These are phyloP conservation scores for Gortyna flavago DNA, from an alignment of 2,888 invertebrate species.

Conservation along the genomic window DNA sequence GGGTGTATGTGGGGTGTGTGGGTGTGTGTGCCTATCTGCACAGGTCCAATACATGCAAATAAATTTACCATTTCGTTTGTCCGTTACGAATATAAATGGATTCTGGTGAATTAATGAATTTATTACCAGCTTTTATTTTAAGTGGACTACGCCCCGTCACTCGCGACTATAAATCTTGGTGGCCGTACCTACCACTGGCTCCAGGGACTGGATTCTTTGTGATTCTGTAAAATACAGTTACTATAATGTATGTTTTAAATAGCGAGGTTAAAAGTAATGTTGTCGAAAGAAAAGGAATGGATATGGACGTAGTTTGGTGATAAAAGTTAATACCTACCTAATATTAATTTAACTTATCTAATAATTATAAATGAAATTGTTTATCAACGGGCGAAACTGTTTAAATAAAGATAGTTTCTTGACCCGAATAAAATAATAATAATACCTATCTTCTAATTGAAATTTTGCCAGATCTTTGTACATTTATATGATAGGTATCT, in stretches of 20 bases:
- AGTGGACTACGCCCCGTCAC: slow-evolving; percentile 70
- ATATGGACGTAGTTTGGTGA: background rate
- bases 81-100: slow-evolving; percentile 73
- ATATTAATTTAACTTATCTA: background rate
- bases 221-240: slow-evolving; percentile 9
- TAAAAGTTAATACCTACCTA: background rate
- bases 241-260: background rate
- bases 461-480: background rate
- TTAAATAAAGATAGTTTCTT: background rate
- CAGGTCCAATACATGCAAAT: slow-evolving; percentile 68
- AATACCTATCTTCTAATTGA: background rate
- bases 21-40: slow-evolving; percentile 1
- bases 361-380: background rate
- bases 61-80: slow-evolving; percentile 67
- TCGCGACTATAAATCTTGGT: slow-evolving; percentile 70
- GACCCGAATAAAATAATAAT: background rate
- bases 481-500: background rate
- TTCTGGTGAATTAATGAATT: slow-evolving; percentile 77
- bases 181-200: slow-evolving; percentile 43
- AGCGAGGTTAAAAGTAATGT: background rate
- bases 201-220: slow-evolving; percentile 33
- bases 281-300: background rate
- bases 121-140: slow-evolving; percentile 77
- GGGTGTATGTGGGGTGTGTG: background rate
- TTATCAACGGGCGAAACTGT: background rate